Conservation (phyloP, 2,888 invertebrate species). For the Perdita meconis region DNA sequence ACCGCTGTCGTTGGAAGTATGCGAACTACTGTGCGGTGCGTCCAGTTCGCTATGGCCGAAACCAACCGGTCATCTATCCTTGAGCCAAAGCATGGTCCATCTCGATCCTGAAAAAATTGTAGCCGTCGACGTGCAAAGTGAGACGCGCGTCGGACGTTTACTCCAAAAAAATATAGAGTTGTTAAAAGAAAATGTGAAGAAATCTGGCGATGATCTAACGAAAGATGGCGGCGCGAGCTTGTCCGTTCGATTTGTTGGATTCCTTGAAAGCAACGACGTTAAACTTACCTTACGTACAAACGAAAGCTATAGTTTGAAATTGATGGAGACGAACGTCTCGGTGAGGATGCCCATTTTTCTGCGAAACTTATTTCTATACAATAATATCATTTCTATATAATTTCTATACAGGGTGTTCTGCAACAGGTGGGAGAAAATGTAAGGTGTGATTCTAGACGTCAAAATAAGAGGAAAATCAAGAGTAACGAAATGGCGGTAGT, state of each 20-base stretch:
- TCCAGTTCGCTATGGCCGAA: conserved; percentile 88
- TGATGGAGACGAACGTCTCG: conserved; percentile 45
- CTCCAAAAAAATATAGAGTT: conserved; percentile 71
- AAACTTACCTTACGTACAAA: conserved; percentile 86
- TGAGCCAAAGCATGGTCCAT: conserved; percentile 86
- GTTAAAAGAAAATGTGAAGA: conserved; percentile 60
- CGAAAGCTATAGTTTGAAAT: conserved; percentile 86
- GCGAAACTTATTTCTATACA: background rate
- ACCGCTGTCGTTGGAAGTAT: conserved; percentile 85
- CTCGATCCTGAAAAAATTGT: conserved; percentile 85
- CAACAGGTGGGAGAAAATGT: no score
- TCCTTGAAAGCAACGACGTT: conserved; percentile 46
- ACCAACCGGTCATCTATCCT: conserved; percentile 86
- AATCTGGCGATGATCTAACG: background rate
- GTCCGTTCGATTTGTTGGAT: conserved; percentile 65
- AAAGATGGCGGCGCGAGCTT: conserved; percentile 66
- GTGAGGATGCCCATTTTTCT: conserved; percentile 49
- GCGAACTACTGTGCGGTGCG: conserved; percentile 88
- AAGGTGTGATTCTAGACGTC: no score
- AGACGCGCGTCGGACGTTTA: conserved; percentile 76
- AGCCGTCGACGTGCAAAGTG: conserved; percentile 70
- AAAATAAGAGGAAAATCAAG: no score
- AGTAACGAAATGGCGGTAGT: no score
- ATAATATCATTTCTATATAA: no score
- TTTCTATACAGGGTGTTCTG: no score